Percentiles rank a stretch among this genome's conserved stretches.
These are phyloP conservation scores for Leucophenga varia DNA, from an alignment of 1,140 invertebrate genomes.

Conservation along the genomic window DNA sequence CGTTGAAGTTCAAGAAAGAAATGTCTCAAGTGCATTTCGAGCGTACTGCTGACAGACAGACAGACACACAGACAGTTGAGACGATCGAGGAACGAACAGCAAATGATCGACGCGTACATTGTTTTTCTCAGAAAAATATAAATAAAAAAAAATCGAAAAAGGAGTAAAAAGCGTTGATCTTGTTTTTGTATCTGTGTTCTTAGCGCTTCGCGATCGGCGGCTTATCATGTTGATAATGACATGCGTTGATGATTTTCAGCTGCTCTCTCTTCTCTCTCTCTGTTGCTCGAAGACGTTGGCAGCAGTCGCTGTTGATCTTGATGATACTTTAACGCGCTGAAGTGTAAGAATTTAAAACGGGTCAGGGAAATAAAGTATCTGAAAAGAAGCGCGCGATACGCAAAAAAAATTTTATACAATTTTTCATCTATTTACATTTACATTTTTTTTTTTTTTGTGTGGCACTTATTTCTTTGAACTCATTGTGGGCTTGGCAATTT, in stretches of 20 bases:
- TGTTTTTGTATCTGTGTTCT: too few species aligned
- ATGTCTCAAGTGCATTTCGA: constrained; percentile 52
- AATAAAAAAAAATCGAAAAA: constrained; percentile 1
- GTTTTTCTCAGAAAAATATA: too few species aligned
- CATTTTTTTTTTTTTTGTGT: constrained; percentile 21
- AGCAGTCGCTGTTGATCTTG: constrained; percentile 12
- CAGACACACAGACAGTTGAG: too few species aligned
- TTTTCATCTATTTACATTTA: constrained; percentile 26
- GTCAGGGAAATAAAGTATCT: too few species aligned
- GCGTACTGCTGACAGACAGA: constrained; percentile 35
- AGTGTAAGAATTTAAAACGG: too few species aligned
- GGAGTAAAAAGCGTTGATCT: background rate
- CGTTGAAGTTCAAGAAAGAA: constrained; percentile 52
- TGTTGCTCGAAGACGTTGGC: constrained; percentile 4
- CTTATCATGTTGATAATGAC: constrained; percentile 50
- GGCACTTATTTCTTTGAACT: constrained; percentile 14
- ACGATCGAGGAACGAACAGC: too few species aligned
- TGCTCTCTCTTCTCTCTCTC: constrained; percentile 1
- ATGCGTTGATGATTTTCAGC: background rate
- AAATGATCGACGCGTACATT: too few species aligned
- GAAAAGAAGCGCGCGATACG: too few species aligned
- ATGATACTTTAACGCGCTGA: constrained; percentile 20
- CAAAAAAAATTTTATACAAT: constrained; percentile 25
- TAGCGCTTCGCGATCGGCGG: constrained; percentile 17
- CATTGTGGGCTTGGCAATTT: background rate